These are phyloP conservation scores for Idaea aversata DNA, from an alignment of 2,888 invertebrate species.

Conservation along the genomic window DNA sequence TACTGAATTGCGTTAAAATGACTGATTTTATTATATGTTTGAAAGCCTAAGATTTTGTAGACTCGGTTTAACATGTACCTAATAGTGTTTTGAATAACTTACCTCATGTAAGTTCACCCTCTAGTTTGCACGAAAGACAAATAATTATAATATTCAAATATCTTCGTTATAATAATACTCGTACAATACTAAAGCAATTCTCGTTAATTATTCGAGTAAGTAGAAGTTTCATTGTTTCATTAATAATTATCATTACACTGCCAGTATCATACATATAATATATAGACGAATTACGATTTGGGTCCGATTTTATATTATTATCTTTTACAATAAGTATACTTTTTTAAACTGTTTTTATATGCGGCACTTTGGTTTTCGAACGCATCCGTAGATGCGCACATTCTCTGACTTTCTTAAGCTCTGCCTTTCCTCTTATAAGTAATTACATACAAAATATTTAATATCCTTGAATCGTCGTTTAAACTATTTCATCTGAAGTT, in stretches of 20 bases:
- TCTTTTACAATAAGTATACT: conserved; percentile 74
- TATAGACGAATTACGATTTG: conserved; percentile 70
- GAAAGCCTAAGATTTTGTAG: conserved; percentile 78
- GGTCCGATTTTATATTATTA: conserved; percentile 78
- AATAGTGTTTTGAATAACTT: conserved; percentile 67
- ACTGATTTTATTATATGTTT: conserved; percentile 80
- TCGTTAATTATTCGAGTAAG: conserved; percentile 76
- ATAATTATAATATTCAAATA: conserved; percentile 53
- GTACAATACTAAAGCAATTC: conserved; percentile 72
- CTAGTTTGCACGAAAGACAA: conserved; percentile 76
- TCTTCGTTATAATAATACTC: conserved; percentile 38
- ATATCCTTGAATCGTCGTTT: neutral
- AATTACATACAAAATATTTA: neutral
- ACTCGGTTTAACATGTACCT: conserved; percentile 54
- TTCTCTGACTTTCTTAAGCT: conserved; percentile 45
- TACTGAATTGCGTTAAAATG: conserved; percentile 79
- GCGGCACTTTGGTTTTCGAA: conserved; percentile 41
- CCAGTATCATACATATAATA: conserved; percentile 71
- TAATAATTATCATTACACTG: conserved; percentile 70
- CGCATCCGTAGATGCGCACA: conserved; percentile 35
- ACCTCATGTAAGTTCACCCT: conserved; percentile 69
- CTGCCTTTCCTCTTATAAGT: conserved; percentile 49
- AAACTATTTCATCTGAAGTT: neutral
- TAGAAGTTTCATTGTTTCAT: conserved; percentile 60
- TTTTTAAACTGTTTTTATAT: conserved; percentile 72